phyloP scores from a whole-genome alignment of 2,113 vertebrate species.

The Bufo gargarizans region DNA sequence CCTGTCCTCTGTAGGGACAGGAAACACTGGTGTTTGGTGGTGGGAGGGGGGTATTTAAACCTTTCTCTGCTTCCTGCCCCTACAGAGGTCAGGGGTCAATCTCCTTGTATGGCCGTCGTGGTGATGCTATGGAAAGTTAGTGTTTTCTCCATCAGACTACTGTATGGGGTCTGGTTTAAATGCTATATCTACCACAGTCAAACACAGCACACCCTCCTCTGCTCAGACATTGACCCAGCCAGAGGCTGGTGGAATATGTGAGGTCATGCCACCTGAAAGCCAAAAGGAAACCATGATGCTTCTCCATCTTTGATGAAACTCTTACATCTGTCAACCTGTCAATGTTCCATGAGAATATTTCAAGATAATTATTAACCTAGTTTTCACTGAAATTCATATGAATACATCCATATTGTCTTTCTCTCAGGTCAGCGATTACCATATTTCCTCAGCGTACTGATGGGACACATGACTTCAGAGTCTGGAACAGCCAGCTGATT shows the following conservation, averaged over 20 bases:
- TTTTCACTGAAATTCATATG: neutral
- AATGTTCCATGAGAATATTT: neutral
- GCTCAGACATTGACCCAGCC: neutral
- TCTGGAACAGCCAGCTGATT: constrained; percentile 85
- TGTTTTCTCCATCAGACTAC: no score
- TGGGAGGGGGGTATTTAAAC: no score
- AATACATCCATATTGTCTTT: neutral
- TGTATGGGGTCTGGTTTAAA: no score
- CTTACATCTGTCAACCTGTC: neutral
- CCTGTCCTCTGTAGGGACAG: no score
- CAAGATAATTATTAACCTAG: neutral
- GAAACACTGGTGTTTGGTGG: no score
- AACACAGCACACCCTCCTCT: neutral
- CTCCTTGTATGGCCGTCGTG: no score
- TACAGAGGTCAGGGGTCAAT: no score
- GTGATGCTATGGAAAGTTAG: no score
- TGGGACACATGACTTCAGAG: constrained; percentile 78
- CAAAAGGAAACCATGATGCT: neutral
- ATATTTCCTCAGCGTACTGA: constrained; percentile 81
- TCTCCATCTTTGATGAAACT: neutral
- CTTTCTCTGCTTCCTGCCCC: no score
- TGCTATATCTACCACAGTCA: no score
- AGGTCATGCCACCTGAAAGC: neutral
- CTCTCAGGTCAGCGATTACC: constrained; percentile 80
- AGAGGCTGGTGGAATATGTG: neutral